Percentiles rank a stretch among this genome's conserved stretches.
These are phyloP conservation scores for Ctenicera cuprea DNA, from an alignment of 2,888 invertebrate genomes.

Conservation along the genomic window DNA sequence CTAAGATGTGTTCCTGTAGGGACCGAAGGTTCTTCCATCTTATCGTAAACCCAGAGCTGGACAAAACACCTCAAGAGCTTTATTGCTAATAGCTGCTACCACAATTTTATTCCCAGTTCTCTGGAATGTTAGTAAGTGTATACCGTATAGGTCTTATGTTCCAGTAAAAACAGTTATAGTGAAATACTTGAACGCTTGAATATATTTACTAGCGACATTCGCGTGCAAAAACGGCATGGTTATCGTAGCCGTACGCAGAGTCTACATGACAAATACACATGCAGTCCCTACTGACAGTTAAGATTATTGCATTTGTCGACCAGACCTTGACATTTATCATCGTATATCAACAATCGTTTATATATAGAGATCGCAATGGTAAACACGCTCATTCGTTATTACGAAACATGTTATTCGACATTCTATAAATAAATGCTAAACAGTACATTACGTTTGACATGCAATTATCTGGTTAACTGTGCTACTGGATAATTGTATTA, in stretches of 20 bases:
- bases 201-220: slow-evolving; percentile 40
- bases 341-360: slow-evolving; percentile 63
- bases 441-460: slow-evolving; percentile 59
- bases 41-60: too few relatives aligned
- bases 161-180: slow-evolving; percentile 13
- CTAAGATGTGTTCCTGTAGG: too few relatives aligned
- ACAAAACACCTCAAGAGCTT: too few relatives aligned
- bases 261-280: slow-evolving; percentile 47
- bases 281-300: slow-evolving; percentile 58
- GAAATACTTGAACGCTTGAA: slow-evolving; percentile 6
- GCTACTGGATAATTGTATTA: slow-evolving; percentile 54
- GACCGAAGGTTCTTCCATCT: too few relatives aligned
- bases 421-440: slow-evolving; percentile 54
- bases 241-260: slow-evolving; percentile 26
- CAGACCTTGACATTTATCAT: slow-evolving; percentile 65
- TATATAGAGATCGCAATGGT: slow-evolving; percentile 64
- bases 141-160: not conserved
- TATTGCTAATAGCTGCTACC: too few relatives aligned
- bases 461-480: slow-evolving; percentile 62
- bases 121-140: not conserved
- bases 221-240: slow-evolving; percentile 42
- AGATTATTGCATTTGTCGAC: slow-evolving; percentile 64
- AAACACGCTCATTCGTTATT: slow-evolving; percentile 51
- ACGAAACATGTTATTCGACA: slow-evolving; percentile 45
- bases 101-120: not conserved